Base-by-base conservation (phyloP, 1,140 invertebrate genomes). In the Homalodisca vitripennis region DNA sequence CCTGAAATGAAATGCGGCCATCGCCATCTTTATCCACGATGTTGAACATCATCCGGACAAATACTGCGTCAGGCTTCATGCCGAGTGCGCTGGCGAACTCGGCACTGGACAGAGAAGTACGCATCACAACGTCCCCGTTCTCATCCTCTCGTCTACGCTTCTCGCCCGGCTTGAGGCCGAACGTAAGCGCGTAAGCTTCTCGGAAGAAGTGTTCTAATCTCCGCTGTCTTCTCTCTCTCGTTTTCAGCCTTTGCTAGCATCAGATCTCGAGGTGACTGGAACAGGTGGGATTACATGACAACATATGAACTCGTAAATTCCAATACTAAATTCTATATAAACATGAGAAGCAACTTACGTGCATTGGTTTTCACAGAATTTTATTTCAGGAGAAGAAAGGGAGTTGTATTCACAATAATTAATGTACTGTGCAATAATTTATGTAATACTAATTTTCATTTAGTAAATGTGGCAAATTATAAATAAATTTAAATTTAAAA, bases 11-110 rank as follows among this genome's bases (percentile, higher is more conserved):
- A 75, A 99, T 98, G 74, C 94, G 85, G 0, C 96, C 95, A 79
- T 98, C 95, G 53, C 94, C 87, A 79, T 98, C 95, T 75, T 97
- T 97, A 79, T 99, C 96, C 0, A 98, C 95, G 73, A 98, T 95
- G 74, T 97, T 97, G 78, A 99, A 99, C 97, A 99, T 99, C 81
- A 98, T 95, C 73, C 96, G 92, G 0, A 99, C 97, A 80, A 99
- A 99, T 14, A 99, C 90, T 27, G 95, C 97, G 77, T 97, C 93
- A 0, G 92, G 82, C 80, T 94, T 94, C 94, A 99, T 98, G 22
- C 97, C 97, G 2, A 99, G 82, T 0, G 98, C 97, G 68, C 92
- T 94, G 0, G 98, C 98, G 81, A 99, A 99, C 81, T 99, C 98
- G 41, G 91, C 88, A 81, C 97, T 95, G 0, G 94, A 96, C 53